Base-by-base conservation (phyloP, 2,888 invertebrate genomes). In the Nemapogon koenigi region DNA sequence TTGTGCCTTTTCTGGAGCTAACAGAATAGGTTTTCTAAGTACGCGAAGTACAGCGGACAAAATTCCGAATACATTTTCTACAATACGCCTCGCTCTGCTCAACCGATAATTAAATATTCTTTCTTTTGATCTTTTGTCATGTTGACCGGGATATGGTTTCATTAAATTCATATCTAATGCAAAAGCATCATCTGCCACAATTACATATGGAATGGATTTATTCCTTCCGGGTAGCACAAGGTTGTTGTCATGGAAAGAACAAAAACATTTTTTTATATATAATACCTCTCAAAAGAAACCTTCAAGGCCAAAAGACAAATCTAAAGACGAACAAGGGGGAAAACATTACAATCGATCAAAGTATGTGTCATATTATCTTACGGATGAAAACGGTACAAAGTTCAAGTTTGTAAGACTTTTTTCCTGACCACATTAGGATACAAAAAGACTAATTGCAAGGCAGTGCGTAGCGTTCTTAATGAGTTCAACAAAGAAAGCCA, bases 181-280 rank as follows among this genome's bases (percentile, higher is more conserved):
- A 45, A 44, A 44, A 38, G 45, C 46, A 43, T 43, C 43, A 45
- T 44, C 46, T 46, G 45, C 42, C 0, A 49, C 46, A 13, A 46
- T 25, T 27, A 47, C 43, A 16, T 41, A n/a, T n/a, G n/a, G n/a
- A n/a, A n/a, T n/a, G n/a, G n/a, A n/a, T n/a, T n/a, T n/a, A n/a
- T n/a, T n/a, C n/a, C n/a, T n/a, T n/a, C n/a, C n/a, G n/a, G n/a
- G n/a, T n/a, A n/a, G n/a, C n/a, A n/a, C n/a, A n/a, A n/a, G n/a
- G n/a, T n/a, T n/a, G n/a, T n/a, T 42, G 41, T 29, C 41, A 22
- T 41, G 41, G 41, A 36, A 22, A 29, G 44, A 46, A 41, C 41
- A 43, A 19, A 43, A 46, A 44, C 36, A 39, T 25, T 41, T 46
- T 25, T 41, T 39, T 39, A 32, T 39, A 30, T 33, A n/a, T 40